A percentile compares a stretch with the other conserved stretches of the same genome.
These are phyloP conservation scores for Sesamia nonagrioides DNA, from an alignment of 1,140 invertebrate genomes.

Conservation along the genomic window DNA sequence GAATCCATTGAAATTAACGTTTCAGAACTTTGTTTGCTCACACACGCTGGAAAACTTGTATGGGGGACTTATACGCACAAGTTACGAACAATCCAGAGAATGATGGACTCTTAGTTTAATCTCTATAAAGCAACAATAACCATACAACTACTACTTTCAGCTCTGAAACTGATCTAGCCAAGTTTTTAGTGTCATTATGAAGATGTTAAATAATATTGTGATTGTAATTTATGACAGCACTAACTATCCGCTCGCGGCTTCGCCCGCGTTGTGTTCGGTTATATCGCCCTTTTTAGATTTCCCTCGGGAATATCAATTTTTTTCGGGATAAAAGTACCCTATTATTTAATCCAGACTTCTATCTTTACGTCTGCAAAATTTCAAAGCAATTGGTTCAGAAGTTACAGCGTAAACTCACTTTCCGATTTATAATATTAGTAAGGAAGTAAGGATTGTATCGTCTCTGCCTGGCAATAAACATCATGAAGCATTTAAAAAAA, in stretches of 20 bases:
- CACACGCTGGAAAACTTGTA: slow-evolving; percentile 99
- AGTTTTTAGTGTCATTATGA: neutral
- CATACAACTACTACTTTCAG: slow-evolving; percentile 2
- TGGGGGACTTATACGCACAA: slow-evolving; percentile 99
- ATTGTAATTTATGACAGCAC: neutral
- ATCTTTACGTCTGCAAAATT: no score
- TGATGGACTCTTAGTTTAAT: slow-evolving; percentile 98
- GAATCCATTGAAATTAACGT: slow-evolving; percentile 99
- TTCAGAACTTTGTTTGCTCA: slow-evolving; percentile 99
- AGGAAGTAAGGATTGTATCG: no score
- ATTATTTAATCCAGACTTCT: no score
- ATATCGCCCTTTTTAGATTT: no score
- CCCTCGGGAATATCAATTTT: no score
- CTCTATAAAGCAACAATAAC: neutral
- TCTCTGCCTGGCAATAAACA: slow-evolving; percentile 62
- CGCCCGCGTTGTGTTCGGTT: no score
- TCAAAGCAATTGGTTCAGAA: no score
- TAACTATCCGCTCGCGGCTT: no score
- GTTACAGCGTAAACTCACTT: no score
- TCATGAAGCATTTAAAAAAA: slow-evolving; percentile 53
- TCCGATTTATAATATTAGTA: no score
- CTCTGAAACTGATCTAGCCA: neutral
- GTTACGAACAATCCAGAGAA: slow-evolving; percentile 99
- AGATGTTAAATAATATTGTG: neutral
- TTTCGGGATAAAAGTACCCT: no score